These are phyloP conservation scores for Spongia lamella DNA, from an alignment of 37 sponge, comb jelly and placozoan species.

Conservation along the genomic window DNA sequence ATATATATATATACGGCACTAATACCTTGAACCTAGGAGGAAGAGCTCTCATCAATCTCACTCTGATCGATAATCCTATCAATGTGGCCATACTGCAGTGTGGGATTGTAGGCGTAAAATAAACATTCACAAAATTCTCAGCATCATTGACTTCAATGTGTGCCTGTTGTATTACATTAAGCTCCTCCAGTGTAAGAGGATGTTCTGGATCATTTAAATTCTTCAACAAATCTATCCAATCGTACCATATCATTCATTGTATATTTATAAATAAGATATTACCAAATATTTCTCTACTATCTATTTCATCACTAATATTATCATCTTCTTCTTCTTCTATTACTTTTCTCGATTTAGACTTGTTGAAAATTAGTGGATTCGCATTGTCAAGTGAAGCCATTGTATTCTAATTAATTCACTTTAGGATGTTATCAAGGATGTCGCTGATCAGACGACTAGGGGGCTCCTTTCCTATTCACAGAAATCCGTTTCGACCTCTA, in stretches of 20 bases:
- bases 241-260: no score
- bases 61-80: conserved; percentile 91
- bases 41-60: conserved; percentile 79
- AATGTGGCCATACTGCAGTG: conserved; percentile 99
- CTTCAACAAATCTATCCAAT: conserved; percentile 69
- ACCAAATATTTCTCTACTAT: conserved; percentile 86
- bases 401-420: no score
- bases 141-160: conserved; percentile 79
- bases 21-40: conserved; percentile 84
- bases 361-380: conserved; percentile 75
- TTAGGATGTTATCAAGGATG: no score
- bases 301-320: conserved; percentile 68
- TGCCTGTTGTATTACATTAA: conserved; percentile 87
- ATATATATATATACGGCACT: not conserved
- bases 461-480: no score
- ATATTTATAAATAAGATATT: conserved; percentile 2
- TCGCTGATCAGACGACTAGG: no score
- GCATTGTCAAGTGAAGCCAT: conserved; percentile 60
- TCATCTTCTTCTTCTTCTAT: conserved; percentile 68
- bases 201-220: conserved; percentile 97
- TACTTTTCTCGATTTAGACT: conserved; percentile 20
- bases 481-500: no score
- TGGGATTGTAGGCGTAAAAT: conserved; percentile 98
- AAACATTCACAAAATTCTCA: conserved; percentile 56
- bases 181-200: conserved; percentile 94